Base-by-base conservation (phyloP, 2,888 invertebrate species). In the Fissipunctia ypsillon region DNA sequence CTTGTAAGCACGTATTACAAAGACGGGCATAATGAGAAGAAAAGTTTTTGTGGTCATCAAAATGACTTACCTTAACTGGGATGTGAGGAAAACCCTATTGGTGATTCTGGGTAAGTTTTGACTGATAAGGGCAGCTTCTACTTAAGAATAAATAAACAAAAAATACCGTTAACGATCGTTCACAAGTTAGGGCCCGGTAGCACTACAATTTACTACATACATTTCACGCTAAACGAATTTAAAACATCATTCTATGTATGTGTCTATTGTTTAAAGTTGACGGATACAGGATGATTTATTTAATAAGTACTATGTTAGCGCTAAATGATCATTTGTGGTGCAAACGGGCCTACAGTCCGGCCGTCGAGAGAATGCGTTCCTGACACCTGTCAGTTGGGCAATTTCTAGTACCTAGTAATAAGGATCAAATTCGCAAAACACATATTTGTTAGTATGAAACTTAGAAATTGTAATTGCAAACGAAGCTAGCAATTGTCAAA, bases 11-110 rank as follows among this genome's bases (percentile, higher is more conserved):
- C 25, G 25, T 59, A 12, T 54, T 60, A 61, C 54, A 31, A 75
- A 77, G 60, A 60, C 35, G 48, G n/a, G 14, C n/a, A n/a, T 56
- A 81, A 56, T 61, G 60, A 57, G 31, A 45, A 9, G 5, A 67
- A 61, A 52, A 22, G 9, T 64, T 56, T 43, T 60, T 67, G 25
- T 43, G 22, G 7, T 22, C 28, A 48, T 65, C 48, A 54, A 81
- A 68, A 65, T 64, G 0, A 35, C 52, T 74, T 41, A 28, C 64
- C 73, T 28, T 80, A 61, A 10, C 16, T 5, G 59, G 19, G 2
- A 9, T 38, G 28, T 25, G 10, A 41, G n/a, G 3, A 41, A 25
- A 48, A 31, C n/a, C 1, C 28, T 76, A 25, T 10, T 7, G n/a
- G 19, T 1, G 38, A 43, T 75, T 75, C 59, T 78, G 41, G n/a